Base-by-base conservation (phyloP, 1,140 invertebrate species). In the Vanessa atalanta region DNA sequence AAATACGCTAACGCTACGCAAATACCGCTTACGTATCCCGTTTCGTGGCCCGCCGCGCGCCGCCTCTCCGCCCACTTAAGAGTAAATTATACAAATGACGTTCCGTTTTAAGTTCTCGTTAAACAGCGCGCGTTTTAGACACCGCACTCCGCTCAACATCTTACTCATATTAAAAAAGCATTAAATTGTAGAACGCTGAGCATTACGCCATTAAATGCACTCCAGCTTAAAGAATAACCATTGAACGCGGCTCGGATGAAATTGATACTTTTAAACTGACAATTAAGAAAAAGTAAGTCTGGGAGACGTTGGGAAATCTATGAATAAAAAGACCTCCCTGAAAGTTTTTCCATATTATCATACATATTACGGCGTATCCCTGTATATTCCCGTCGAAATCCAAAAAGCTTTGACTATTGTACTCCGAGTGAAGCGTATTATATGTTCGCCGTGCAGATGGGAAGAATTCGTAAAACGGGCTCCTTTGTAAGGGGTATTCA, bases 41-140 rank as follows among this genome's bases (percentile, higher is more conserved):
- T 76, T 53, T 69, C 69, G 63, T 73, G 74, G 77, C 68, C 69
- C 74, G 69, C 50, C 63, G 37, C 37, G 48, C 13, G 15, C 48
- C 48, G 65, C 50, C 65, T 37, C 70, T 74, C 47, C 70, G 63
- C 75, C 75, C 71, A 69, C 75, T 79, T 72, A 75, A 79, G 69
- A 60, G 66, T 78, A 75, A 77, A 75, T 80, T 77, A 77, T 67
- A 80, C 76, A 77, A 72, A 72, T 65, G 60, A 69, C 67, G 26
- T 73, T 65, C 69, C 74, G 31, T 53, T 48, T 76, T 67, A 67
- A 75, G 73, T 70, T 51, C 37, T 72, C 55, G 74, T 50, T 72
- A 74, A 64, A 68, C 57, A 72, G 57, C 74, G 70, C 47, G 16
- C 64, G 66, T 68, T 67, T 61, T 50, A 71, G 70, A 73, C 65